Base-by-base conservation (phyloP, 1,140 invertebrate species). In the Spodoptera frugiperda region DNA sequence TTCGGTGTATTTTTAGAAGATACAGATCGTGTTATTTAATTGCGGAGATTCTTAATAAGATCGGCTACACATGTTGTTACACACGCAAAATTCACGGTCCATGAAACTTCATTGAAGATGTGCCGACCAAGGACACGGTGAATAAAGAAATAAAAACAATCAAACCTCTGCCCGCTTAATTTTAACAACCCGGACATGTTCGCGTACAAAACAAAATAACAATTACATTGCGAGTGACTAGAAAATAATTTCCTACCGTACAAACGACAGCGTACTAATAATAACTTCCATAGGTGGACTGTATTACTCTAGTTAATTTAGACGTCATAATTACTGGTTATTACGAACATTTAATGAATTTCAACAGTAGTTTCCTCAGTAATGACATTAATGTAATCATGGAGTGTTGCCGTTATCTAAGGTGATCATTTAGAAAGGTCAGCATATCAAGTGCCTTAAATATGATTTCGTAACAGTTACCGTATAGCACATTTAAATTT, bases 71-170 rank as follows among this genome's bases (percentile, higher is more conserved):
- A 63, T 63, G 71, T 72, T n/a, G 15, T 15, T 44, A 67, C 76
- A 78, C 78, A 81, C 75, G 82, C 81, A 74, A 83, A 78, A 84
- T 82, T 84, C 81, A 87, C 84, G 82, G 81, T 84, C 81, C 79
- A 82, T 71, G 78, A 79, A 67, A 55, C 72, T 72, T 77, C 73
- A 81, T 79, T 81, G 78, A 82, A 87, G 82, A 86, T 81, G 78
- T 74, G 79, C 51, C 74, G 70, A 57, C 77, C 83, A 85, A 82
- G 84, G 84, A 81, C 84, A 78, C 51, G 39, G 57, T 25, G 73
- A 70, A 77, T 74, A 79, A 79, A 80, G 59, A 75, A 77, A 70
- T 75, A 82, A 79, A 77, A 82, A 70, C 73, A 73, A 79, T 44
- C 76, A 71, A 68, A 73, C 54, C 73, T 71, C 30, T 51, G 53